Percentiles rank a stretch among this genome's conserved stretches.
Conservation (phyloP, 2,888 invertebrate species). For the Dolichomitus sp. region DNA sequence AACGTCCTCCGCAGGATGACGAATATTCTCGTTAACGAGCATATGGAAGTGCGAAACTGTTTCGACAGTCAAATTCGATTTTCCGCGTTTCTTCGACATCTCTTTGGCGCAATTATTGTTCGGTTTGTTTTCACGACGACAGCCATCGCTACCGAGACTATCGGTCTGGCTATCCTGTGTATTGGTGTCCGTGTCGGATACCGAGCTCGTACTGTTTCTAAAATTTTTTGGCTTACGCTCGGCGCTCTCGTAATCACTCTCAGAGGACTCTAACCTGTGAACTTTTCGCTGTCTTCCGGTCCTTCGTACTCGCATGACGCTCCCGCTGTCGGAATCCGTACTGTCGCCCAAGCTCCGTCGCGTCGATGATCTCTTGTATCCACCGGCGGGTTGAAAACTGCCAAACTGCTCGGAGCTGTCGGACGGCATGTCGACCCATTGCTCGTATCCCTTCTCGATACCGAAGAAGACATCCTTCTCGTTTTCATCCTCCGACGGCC, state of each 20-base stretch:
- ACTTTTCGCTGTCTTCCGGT: constrained; percentile 78
- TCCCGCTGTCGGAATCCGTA: constrained; percentile 83
- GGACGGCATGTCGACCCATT: constrained; percentile 83
- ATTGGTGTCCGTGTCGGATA: constrained; percentile 86
- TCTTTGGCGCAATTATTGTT: constrained; percentile 85
- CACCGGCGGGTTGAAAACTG: constrained; percentile 80
- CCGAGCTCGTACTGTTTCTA: constrained; percentile 76
- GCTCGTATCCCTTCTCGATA: constrained; percentile 89
- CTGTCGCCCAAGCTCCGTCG: constrained; percentile 81
- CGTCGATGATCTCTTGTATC: constrained; percentile 78
- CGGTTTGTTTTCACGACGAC: constrained; percentile 76
- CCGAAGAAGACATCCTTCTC: constrained; percentile 88
- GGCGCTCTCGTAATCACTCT: constrained; percentile 83
- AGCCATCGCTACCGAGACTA: constrained; percentile 86
- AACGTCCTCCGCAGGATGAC: constrained; percentile 77
- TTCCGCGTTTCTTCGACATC: constrained; percentile 87
- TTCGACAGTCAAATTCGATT: constrained; percentile 85
- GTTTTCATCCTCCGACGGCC: constrained; percentile 88
- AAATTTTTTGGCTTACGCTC: constrained; percentile 80
- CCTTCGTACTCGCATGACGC: constrained; percentile 76
- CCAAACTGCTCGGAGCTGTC: constrained; percentile 82
- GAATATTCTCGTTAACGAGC: constrained; percentile 82
- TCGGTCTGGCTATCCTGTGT: constrained; percentile 87
- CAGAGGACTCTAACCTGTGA: constrained; percentile 83
- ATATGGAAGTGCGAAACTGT: constrained; percentile 82